Percentiles rank a stretch among this genome's conserved stretches.
Conservation (phyloP, 2,113 vertebrate genomes). For the Peromyscus leucopus region DNA sequence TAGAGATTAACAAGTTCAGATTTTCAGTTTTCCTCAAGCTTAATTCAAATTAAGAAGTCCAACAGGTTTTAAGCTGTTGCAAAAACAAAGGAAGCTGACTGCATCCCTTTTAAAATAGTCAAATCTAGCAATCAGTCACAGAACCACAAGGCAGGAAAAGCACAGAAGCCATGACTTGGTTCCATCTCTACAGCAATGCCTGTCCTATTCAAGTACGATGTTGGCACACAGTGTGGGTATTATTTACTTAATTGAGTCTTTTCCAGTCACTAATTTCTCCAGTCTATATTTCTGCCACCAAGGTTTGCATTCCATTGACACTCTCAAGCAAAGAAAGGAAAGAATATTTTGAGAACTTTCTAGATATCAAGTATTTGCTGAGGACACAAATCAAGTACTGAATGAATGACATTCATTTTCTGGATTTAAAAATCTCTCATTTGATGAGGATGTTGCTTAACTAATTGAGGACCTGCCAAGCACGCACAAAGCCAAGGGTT, state of each 20-base stretch:
- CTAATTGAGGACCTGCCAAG: background rate
- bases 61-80: background rate
- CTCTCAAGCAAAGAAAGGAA: background rate
- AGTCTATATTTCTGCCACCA: background rate
- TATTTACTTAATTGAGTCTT: background rate
- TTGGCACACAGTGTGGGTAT: background rate
- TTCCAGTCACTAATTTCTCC: background rate
- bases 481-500: background rate
- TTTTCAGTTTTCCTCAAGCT: background rate
- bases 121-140: background rate
- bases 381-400: background rate
- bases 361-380: background rate
- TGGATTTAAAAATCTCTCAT: conserved; percentile 21
- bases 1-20: background rate
- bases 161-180: background rate
- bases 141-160: background rate
- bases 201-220: background rate
- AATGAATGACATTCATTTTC: background rate
- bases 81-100: background rate
- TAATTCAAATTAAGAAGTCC: conserved; percentile 19
- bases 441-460: background rate
- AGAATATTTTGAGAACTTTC: background rate
- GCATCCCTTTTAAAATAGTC: background rate
- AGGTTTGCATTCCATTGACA: background rate
- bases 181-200: background rate